Evolutionary conservation across 2,888 invertebrate genomes (phyloP).

Genomic region (Phengaris arion): DNA sequence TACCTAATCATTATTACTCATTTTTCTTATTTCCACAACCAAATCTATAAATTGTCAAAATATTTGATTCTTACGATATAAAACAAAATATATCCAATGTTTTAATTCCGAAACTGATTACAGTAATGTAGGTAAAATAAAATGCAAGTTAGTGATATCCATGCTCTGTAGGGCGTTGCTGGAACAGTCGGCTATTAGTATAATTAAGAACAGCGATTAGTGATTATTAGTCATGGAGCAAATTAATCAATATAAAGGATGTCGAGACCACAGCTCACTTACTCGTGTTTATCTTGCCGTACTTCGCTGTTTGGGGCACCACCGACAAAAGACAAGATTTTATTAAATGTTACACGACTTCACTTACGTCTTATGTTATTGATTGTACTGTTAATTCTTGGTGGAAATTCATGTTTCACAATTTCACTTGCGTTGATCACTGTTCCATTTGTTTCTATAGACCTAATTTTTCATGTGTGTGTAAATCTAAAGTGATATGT

Average conservation of each 20-base stretch:
- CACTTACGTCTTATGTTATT: conserved; percentile 20
- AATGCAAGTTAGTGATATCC: conserved; percentile 61
- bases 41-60: background rate
- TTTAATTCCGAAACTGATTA: conserved; percentile 28
- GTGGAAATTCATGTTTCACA: background rate
- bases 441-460: background rate
- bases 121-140: conserved; percentile 33
- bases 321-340: conserved; percentile 78
- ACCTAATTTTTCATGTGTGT: conserved; percentile 25
- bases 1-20: too few relatives aligned
- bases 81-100: conserved; percentile 50
- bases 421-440: background rate
- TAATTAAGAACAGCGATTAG: conserved; percentile 70
- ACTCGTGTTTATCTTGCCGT: conserved; percentile 74
- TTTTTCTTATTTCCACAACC: background rate
- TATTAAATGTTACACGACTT: conserved; percentile 52
- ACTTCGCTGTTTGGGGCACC: conserved; percentile 78
- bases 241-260: conserved; percentile 68
- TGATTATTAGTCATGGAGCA: conserved; percentile 69
- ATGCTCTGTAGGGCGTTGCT: conserved; percentile 56
- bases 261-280: conserved; percentile 80
- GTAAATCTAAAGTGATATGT: conserved; percentile 10
- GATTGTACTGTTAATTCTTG: background rate
- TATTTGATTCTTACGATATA: background rate
- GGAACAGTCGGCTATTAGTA: conserved; percentile 67